Percentiles rank a stretch among this genome's conserved stretches.
These are phyloP conservation scores for Isotomurus palustris DNA, from an alignment of 2,888 invertebrate species.

Conservation along the genomic window DNA sequence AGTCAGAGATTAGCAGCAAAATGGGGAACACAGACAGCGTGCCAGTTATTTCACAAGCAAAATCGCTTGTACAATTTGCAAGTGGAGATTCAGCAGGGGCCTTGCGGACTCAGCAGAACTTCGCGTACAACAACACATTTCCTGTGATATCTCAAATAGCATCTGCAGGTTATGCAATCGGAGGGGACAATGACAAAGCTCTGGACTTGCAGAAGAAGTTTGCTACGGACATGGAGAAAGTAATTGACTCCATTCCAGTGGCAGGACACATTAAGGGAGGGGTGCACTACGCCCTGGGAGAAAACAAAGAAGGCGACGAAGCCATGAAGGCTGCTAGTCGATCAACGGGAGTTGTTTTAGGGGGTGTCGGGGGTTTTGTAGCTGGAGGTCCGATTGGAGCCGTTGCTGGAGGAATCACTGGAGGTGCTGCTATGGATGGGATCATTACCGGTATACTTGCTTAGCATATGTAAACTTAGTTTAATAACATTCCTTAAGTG, in stretches of 20 bases:
- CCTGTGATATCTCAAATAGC: conserved; percentile 42
- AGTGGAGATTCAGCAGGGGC: conserved; percentile 40
- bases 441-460: conserved; percentile 33
- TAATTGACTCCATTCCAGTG: conserved; percentile 37
- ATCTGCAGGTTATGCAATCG: conserved; percentile 37
- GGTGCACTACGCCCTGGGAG: conserved; percentile 39
- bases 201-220: conserved; percentile 41
- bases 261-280: conserved; percentile 44
- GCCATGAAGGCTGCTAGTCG: conserved; percentile 43
- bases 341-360: conserved; percentile 39
- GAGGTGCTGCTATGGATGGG: conserved; percentile 42
- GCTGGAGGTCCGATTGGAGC: conserved; percentile 40
- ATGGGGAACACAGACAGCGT: conserved; percentile 45
- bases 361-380: conserved; percentile 41
- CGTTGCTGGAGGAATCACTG: conserved; percentile 42
- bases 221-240: conserved; percentile 36
- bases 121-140: conserved; percentile 43
- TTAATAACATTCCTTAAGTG: no score
- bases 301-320: conserved; percentile 40
- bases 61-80: conserved; percentile 36
- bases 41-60: conserved; percentile 41
- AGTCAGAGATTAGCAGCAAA: background rate
- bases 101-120: conserved; percentile 37
- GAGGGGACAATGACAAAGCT: conserved; percentile 38
- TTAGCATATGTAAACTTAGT: background rate